Evolutionary conservation across 2,113 vertebrate species (phyloP), one percentile per base, ranked within the genome.

Genomic region (Mustela nigripes): DNA sequence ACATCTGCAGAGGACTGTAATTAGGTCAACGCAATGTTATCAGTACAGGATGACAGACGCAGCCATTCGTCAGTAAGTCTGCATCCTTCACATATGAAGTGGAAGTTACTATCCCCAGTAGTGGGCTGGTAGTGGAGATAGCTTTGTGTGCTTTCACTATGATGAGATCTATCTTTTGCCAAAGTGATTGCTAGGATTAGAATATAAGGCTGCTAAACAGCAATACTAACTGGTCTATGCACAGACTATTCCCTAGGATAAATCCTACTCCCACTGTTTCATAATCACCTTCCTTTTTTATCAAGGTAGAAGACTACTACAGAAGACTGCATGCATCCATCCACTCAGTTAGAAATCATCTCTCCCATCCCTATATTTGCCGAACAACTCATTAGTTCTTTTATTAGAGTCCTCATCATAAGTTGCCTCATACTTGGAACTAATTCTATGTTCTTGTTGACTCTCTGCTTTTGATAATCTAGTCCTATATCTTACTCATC

Each of bases 1-100:
- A 24, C 36, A 58, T 86, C 88, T 96, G 89, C 24, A 89, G 58
- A 80, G 58, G 63, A 60, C 42, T 62, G 5, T 79, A 90, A 97
- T 96, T 62, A 60, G 67, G 58, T 85, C 14, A 10, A 56, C 76
- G 53, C 11, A 18, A 33, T n/a, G 18, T 45, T 87, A 73, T 79
- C 93, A 92, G 91, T 86, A 91, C 0, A 74, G 16, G 28, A 65
- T 85, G 91, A 92, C 71, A 73, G 67, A 96, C 53, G 58, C 45
- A 97, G 31, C 42, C 65, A 83, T 58, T 45, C 67, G 19, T 10
- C 1, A 24, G 26, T 85, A n/a, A 48, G 58, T 26, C 3, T 88
- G 8, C 45, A 53, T 62, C 50, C 53, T 89, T 94, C 69, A 56
- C 86, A 56, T 15, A 71, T 26, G 39, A 58, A 96, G 36, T 48